Conservation (phyloP, 37 sponge, comb jelly and placozoan species). For the Beroe ovata region DNA sequence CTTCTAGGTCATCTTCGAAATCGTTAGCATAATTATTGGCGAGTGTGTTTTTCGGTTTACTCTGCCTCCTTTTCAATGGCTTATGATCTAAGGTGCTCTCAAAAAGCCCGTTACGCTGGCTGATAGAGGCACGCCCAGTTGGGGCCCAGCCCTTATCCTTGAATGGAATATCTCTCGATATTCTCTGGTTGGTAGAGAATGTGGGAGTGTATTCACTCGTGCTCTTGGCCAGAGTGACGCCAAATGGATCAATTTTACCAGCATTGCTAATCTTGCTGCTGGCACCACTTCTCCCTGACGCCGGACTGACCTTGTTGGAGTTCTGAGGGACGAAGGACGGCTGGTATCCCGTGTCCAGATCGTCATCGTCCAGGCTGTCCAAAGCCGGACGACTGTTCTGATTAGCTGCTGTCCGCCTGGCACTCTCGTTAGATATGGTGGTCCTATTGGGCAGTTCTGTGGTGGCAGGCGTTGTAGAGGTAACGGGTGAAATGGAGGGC, state of each 20-base stretch:
- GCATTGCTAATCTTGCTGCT: not conserved
- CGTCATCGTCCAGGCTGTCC: not conserved
- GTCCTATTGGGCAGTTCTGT: not conserved
- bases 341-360: conserved; percentile 6
- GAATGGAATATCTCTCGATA: conserved; percentile 19
- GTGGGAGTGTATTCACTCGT: conserved; percentile 39
- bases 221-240: not conserved
- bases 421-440: not conserved
- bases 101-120: conserved; percentile 62
- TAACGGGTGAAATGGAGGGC: not conserved
- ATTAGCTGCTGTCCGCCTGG: conserved; percentile 5
- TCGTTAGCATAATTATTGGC: not conserved
- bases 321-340: conserved; percentile 19
- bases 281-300: not conserved
- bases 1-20: conserved; percentile 32
- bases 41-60: conserved; percentile 30
- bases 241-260: conserved; percentile 48
- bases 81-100: not conserved
- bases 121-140: conserved; percentile 34
- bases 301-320: not conserved
- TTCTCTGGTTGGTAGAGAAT: conserved; percentile 54
- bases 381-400: not conserved
- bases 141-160: conserved; percentile 54
- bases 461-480: not conserved
- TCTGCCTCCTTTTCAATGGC: conserved; percentile 27